Percentiles rank a stretch among this genome's conserved stretches.
phyloP scores from a whole-genome alignment of 2,888 invertebrate genomes.

The Therioaphis trifolii region DNA sequence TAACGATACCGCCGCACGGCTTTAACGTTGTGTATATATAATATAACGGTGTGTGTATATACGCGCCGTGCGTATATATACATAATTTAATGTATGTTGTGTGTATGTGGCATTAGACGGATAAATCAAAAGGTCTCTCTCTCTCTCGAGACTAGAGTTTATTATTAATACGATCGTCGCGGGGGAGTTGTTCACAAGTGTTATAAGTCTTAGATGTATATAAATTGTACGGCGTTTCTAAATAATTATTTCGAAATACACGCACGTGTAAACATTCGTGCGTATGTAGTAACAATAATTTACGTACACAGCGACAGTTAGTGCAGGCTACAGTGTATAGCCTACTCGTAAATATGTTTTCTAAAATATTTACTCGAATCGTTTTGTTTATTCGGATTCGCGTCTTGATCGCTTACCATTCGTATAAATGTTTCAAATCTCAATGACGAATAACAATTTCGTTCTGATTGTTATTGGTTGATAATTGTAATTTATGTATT shows the following conservation, averaged over 20 bases:
- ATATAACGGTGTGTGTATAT: too few species aligned
- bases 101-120: not conserved
- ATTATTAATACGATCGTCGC: not conserved
- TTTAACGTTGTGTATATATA: too few species aligned
- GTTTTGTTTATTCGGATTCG: too few species aligned
- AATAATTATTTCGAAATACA: not conserved
- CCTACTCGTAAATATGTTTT: too few species aligned
- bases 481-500: too few species aligned
- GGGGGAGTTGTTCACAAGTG: not conserved
- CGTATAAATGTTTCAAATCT: too few species aligned
- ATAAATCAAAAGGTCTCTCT: not conserved
- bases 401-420: too few species aligned
- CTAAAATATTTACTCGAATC: too few species aligned
- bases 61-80: not conserved
- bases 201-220: not conserved
- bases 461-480: too few species aligned
- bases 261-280: not conserved
- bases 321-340: too few species aligned
- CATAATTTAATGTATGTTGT: not conserved
- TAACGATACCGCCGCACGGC: too few species aligned
- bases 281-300: not conserved
- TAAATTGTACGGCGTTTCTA: not conserved
- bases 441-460: too few species aligned
- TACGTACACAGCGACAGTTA: not conserved
- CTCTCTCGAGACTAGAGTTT: not conserved